Evolutionary conservation across 2,113 vertebrate genomes (phyloP), one percentile per base, ranked within the genome.

Genomic region (Columbina picui): DNA sequence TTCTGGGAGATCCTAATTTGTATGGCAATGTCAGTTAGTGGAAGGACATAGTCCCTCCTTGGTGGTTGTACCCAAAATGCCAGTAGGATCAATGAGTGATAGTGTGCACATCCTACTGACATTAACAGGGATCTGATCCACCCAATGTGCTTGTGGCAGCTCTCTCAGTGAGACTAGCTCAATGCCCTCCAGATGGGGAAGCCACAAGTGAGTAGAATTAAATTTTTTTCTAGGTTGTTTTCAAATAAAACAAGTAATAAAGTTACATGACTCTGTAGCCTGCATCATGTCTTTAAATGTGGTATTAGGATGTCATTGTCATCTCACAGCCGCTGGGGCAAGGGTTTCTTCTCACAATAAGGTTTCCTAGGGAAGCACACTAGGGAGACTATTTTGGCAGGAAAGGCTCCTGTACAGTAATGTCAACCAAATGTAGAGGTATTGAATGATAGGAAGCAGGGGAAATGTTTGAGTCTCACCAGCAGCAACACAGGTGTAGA

Each of bases 211-310:
- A 92, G 65, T 32, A 81, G 74, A 85, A 90, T 12, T 32, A 77
- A 39, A 1, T 39, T 12, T 63, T 63, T 94, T 96, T 64, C 82
- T 59, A 81, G 34, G 26, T 63, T 89, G 49, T 70, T 90, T 95
- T 95, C 57, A 82, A 89, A 87, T 91, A 92, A 90, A 89, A 69
- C 50, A 79, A 89, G 78, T 79, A 74, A 89, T 92, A 87, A 96
- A 82, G 23, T 89, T 57, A 50, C 45, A 86, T 49, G 52, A 77
- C 36, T 67, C 52, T 41, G 23, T 36, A 90, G 59, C 70, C 56
- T 89, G 61, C 49, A 92, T 71, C 27, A 14, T 80, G 64, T 59
- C 57, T 92, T 93, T 50, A 87, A 86, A 84, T 39, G 43, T 1
- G 1, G 53, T 78, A 84, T 92, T 92, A 75, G n/a, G 88, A 75